These are phyloP conservation scores for Ctenodactylus gundi DNA, from an alignment of 2,113 vertebrate species.

Conservation along the genomic window DNA sequence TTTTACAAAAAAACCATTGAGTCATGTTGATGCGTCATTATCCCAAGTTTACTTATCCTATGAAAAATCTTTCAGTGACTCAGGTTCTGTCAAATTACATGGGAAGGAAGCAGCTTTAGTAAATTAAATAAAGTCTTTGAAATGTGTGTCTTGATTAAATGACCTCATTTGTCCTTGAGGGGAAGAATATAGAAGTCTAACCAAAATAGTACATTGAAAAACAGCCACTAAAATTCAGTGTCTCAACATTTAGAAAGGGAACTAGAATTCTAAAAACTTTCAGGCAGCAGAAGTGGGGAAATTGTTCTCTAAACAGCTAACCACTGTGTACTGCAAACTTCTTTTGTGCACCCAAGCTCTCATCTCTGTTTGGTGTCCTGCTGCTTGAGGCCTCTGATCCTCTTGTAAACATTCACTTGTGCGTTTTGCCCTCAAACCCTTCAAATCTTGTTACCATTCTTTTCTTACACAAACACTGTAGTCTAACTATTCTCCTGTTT, in stretches of 20 bases:
- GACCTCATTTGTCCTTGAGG: neutral
- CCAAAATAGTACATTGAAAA: neutral
- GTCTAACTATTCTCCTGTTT: conserved; percentile 50
- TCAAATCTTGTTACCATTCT: conserved; percentile 45
- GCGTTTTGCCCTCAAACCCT: neutral
- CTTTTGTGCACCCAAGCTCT: conserved; percentile 24
- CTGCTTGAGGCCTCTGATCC: conserved; percentile 49
- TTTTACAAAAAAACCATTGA: neutral
- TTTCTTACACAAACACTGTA: neutral
- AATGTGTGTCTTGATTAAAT: neutral
- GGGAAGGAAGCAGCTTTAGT: neutral
- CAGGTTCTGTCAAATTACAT: neutral
- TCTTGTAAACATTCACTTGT: conserved; percentile 2
- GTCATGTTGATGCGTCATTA: neutral
- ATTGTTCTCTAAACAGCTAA: conserved; percentile 60
- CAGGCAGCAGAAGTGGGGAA: neutral
- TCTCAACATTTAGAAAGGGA: conserved; percentile 66
- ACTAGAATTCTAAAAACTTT: conserved; percentile 42
- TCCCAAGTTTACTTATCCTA: neutral
- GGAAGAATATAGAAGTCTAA: neutral
- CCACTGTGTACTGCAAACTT: neutral
- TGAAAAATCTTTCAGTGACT: neutral
- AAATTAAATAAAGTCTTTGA: neutral
- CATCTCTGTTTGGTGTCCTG: neutral
- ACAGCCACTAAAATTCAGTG: neutral